Base-by-base conservation (phyloP, 2,797 vertebrate genomes). In the Sparidentex hasta region DNA sequence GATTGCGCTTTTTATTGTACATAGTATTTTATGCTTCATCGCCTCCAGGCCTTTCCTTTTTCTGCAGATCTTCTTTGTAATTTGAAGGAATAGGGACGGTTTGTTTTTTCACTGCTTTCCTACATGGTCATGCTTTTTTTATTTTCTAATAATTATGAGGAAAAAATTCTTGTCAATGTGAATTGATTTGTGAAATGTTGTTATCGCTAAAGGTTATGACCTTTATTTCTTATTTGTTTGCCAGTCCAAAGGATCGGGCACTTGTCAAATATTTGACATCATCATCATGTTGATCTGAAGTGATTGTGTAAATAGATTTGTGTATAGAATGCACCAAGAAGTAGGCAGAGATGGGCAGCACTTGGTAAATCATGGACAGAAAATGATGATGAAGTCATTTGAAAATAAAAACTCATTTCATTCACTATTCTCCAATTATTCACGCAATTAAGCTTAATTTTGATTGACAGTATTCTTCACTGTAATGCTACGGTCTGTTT, bases 1-100 rank as follows among this genome's bases (percentile, higher is more conserved):
- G 88, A 84, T 82, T 88, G 86, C 87, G 87, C 88, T 90, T 94
- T 93, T 93, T 91, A 92, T 84, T 90, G 90, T 91, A 93, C 81
- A 90, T 89, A 81, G 76, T 86, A 85, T 92, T 93, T 94, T 93
- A 91, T 89, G 84, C 87, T 79, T 81, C 84, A 76, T 88, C 56
- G 66, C 71, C 78, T 87, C 78, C 79, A 81, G 63, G 80, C 80
- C 72, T 87, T 84, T 88, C 82, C 71, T 88, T 90, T 88, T 82
- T 89, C 81, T 84, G 87, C 70, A 86, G 80, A 87, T 88, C 43
- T 70, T 44, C 71, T 87, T 92, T 91, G 75, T 90, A 84, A 81
- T 90, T 81, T 78, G 59, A 90, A 81, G 65, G 78, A 91, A 57
- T 67, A n/a, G 41, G 33, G 58, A 48, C 65, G 38, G 48, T 78